Evolutionary conservation across 2,113 vertebrate genomes (phyloP).

Genomic region (Dolichotis patagonum): DNA sequence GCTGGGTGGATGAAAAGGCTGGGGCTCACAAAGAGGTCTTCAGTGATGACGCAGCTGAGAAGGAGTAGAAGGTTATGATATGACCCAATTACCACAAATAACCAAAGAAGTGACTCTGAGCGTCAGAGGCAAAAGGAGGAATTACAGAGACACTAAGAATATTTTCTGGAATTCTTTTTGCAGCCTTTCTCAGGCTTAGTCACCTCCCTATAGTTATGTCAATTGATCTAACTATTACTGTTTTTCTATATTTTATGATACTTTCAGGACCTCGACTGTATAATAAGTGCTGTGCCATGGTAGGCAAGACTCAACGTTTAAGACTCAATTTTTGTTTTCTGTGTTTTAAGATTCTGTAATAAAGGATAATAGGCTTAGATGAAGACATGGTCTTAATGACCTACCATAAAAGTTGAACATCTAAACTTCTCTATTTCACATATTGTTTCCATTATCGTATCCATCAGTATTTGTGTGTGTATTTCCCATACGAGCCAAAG

Average conservation of each 20-base stretch:
- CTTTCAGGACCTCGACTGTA: background rate
- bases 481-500: background rate
- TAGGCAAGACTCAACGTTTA: background rate
- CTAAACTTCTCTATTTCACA: background rate
- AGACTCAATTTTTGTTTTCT: background rate
- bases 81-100: constrained; percentile 68
- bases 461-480: background rate
- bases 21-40: constrained; percentile 11
- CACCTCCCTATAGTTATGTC: background rate
- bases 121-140: background rate
- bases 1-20: constrained; percentile 60
- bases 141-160: background rate
- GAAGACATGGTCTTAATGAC: background rate
- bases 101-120: constrained; percentile 43
- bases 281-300: background rate
- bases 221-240: background rate
- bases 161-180: constrained; percentile 31
- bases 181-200: background rate
- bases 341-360: background rate
- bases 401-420: background rate
- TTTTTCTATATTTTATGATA: background rate
- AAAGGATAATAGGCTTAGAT: background rate
- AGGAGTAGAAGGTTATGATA: background rate
- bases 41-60: constrained; percentile 54
- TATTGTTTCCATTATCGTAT: background rate